Evolutionary conservation across 2,888 invertebrate species (phyloP), one percentile per base, ranked within the genome.

Genomic region (Euzetes globulus): DNA sequence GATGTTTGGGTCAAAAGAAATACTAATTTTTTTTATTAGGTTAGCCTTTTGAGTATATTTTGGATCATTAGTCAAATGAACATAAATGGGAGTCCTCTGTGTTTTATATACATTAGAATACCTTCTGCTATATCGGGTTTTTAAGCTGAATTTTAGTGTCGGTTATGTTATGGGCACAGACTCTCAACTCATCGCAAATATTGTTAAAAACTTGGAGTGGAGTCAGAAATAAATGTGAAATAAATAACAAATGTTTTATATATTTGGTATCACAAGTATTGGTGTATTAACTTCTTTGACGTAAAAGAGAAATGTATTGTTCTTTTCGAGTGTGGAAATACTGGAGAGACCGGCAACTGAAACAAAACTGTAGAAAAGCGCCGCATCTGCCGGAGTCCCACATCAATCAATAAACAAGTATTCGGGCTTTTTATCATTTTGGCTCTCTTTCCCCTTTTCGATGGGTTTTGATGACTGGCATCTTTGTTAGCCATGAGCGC

Each of bases 211-310:
- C 4, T 22, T 55, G 22, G 3, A 11, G 55, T 22, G 22, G 25
- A 55, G 55, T 55, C 22, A 22, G 19, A 19, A 13, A 58, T 58
- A 58, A 58, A 58, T 58, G 22, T 17, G 17, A 27, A 58, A 27
- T 13, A 58, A 65, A n/a, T 11, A 33, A 60, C 60, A 60, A 68
- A 70, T 70, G 70, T 41, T 70, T 70, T 25, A 22, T 45, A 70
- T 70, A 70, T 70, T 70, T 70, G 17, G 45, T 70, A 70, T 70
- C 15, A 58, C 63, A 70, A 47, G 47, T 70, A 70, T 68, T 68
- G 19, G 19, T 68, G 41, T 41, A 68, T 70, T 70, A 45, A 45
- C 45, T 70, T 63, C 11, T 52, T 52, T 63, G 63, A 33, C 45
- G 15, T 41, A 68, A 19, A n/a, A 63, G 9, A 27, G 13, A 45